These are phyloP conservation scores for Teleopsis dalmanni DNA, from an alignment of 1,140 invertebrate species.

Conservation along the genomic window DNA sequence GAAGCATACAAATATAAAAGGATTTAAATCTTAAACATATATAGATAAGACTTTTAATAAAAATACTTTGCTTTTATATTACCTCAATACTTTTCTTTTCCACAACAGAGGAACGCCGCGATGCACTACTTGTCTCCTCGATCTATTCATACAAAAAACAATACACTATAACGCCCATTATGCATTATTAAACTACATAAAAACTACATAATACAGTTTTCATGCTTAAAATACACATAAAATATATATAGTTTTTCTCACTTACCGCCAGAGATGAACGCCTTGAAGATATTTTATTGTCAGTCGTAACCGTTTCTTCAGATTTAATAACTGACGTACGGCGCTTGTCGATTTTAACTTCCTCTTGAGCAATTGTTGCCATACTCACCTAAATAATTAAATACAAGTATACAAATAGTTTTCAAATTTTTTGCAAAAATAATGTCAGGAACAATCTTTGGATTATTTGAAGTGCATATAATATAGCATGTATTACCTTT, in stretches of 20 bases:
- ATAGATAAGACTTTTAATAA: too few relatives aligned
- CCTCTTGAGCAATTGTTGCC: constrained; percentile 26
- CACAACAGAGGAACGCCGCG: constrained; percentile 54
- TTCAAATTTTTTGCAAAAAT: too few relatives aligned
- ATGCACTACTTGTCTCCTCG: constrained; percentile 55
- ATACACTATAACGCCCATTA: neutral
- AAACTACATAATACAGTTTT: neutral
- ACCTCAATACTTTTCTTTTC: constrained; percentile 55
- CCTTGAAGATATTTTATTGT: constrained; percentile 27
- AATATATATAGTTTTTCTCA: constrained; percentile 5
- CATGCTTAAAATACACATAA: neutral
- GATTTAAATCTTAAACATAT: too few relatives aligned
- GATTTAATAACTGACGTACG: constrained; percentile 25
- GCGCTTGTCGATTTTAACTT: constrained; percentile 20
- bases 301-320: constrained; percentile 29
- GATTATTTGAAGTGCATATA: too few relatives aligned
- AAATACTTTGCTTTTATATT: too few relatives aligned
- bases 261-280: constrained; percentile 35
- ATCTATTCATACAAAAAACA: constrained; percentile 15
- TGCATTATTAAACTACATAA: neutral
- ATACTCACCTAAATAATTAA: constrained; percentile 34
- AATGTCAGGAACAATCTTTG: too few relatives aligned
- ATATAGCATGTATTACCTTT: too few relatives aligned
- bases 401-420: too few relatives aligned
- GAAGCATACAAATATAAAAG: too few relatives aligned